Evolutionary conservation across 64 coral and sea anemone genomes (phyloP).

Genomic region (Stichodactyla helianthus): DNA sequence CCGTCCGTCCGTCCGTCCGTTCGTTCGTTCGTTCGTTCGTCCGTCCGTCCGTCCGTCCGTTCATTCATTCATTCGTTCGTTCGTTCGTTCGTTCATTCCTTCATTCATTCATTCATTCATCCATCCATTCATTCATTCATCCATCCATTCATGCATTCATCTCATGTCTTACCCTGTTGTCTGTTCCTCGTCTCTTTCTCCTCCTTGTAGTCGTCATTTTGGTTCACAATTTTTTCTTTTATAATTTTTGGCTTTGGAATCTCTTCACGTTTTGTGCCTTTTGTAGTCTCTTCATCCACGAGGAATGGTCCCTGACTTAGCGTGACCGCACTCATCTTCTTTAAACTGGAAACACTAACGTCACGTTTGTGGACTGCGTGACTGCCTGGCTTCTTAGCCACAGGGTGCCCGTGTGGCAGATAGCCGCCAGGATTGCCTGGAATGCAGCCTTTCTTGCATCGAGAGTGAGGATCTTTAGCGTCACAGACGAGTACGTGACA

Average conservation of each 20-base stretch:
- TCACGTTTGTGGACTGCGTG: conserved; percentile 5
- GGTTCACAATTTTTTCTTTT: neutral
- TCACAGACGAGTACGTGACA: conserved; percentile 80
- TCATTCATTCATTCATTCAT: neutral
- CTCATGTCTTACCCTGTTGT: neutral
- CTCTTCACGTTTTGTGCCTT: neutral
- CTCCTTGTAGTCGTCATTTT: neutral
- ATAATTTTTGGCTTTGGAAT: neutral
- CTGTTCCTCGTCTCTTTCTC: neutral
- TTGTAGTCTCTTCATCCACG: neutral
- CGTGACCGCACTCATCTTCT: conserved; percentile 5
- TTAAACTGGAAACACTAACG: neutral
- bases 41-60: no score
- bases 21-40: no score
- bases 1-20: no score
- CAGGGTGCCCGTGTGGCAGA: neutral
- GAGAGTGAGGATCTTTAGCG: conserved; percentile 58
- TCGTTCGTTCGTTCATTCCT: no score
- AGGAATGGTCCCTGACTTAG: conserved; percentile 39
- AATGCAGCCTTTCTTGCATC: conserved; percentile 67
- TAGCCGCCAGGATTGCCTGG: neutral
- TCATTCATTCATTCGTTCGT: no score
- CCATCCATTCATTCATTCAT: neutral
- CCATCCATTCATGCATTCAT: neutral
- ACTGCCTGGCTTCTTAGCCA: neutral